Conservation (phyloP, 2,888 invertebrate species). For the Cataglyphis cursor region DNA sequence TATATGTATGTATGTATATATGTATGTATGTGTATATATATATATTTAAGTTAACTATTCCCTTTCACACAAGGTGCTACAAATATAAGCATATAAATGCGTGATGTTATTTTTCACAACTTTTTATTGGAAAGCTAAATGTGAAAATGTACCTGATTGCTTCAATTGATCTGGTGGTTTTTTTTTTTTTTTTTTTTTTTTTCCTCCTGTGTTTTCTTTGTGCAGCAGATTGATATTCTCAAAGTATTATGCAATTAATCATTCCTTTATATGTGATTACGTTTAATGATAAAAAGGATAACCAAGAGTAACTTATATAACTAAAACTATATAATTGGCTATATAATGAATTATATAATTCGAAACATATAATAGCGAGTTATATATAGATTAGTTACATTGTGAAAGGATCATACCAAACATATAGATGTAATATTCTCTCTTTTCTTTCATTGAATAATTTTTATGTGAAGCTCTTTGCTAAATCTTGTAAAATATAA, state of each 20-base stretch:
- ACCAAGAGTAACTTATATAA: constrained; percentile 49
- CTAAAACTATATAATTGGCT: constrained; percentile 62
- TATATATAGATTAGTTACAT: constrained; percentile 65
- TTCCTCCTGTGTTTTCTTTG: neutral
- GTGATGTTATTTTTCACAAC: constrained; percentile 66
- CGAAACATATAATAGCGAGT: constrained; percentile 62
- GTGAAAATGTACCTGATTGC: constrained; percentile 80
- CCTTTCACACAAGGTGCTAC: constrained; percentile 75
- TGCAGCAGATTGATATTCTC: constrained; percentile 67
- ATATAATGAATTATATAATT: constrained; percentile 21
- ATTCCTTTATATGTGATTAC: constrained; percentile 65
- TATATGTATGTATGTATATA: neutral
- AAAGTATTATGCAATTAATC: constrained; percentile 61
- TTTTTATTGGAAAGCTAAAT: constrained; percentile 69
- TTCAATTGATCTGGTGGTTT: constrained; percentile 70
- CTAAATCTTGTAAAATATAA: constrained; percentile 52
- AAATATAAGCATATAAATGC: constrained; percentile 70
- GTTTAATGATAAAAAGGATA: constrained; percentile 58
- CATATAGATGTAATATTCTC: constrained; percentile 60
- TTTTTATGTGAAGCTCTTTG: constrained; percentile 42
- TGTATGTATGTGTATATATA: constrained; percentile 1
- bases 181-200: constrained; percentile 65
- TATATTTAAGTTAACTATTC: constrained; percentile 69
- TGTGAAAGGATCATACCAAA: constrained; percentile 62
- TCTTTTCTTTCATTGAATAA: constrained; percentile 34